Conservation (phyloP, 1,140 invertebrate species). For the Bombus vancouverensis region DNA sequence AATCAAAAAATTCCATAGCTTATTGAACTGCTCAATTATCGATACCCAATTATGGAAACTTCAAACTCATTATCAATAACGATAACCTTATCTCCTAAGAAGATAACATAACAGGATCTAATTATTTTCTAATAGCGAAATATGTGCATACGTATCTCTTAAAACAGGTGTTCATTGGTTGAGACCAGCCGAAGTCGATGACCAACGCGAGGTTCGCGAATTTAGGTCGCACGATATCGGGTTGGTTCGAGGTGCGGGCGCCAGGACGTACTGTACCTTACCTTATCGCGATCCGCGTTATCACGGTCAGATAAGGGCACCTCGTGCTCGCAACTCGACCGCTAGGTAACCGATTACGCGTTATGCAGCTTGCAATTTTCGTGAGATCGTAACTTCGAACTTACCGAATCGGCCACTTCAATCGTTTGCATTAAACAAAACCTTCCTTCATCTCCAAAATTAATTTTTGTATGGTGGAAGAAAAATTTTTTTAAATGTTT, state of each 20-base stretch:
- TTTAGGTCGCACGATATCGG: slow-evolving; percentile 48
- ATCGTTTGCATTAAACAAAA: neutral
- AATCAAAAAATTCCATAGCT: too few relatives aligned
- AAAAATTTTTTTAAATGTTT: rapidly evolving
- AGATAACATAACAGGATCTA: too few relatives aligned
- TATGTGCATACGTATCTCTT: too few relatives aligned
- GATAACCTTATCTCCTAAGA: too few relatives aligned
- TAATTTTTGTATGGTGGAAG: neutral
- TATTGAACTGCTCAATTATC: too few relatives aligned
- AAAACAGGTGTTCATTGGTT: neutral
- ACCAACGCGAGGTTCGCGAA: slow-evolving; percentile 18
- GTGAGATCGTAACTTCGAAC: neutral
- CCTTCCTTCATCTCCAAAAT: rapidly evolving
- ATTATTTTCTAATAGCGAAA: too few relatives aligned
- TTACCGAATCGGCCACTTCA: neutral
- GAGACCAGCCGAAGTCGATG: slow-evolving; percentile 16
- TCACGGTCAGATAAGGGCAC: slow-evolving; percentile 48
- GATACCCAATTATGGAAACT: too few relatives aligned
- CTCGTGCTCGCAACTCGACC: slow-evolving; percentile 5
- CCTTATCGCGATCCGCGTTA: slow-evolving; percentile 51
- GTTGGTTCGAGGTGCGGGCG: slow-evolving; percentile 31
- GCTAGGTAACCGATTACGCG: slow-evolving; percentile 44
- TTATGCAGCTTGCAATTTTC: slow-evolving; percentile 3
- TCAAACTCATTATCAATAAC: too few relatives aligned
- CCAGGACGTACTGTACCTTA: slow-evolving; percentile 37